A percentile compares a stretch with the other conserved stretches of the same genome.
Evolutionary conservation across 2,888 invertebrate genomes (phyloP).

Genomic region (Entomobrya multifasciata): DNA sequence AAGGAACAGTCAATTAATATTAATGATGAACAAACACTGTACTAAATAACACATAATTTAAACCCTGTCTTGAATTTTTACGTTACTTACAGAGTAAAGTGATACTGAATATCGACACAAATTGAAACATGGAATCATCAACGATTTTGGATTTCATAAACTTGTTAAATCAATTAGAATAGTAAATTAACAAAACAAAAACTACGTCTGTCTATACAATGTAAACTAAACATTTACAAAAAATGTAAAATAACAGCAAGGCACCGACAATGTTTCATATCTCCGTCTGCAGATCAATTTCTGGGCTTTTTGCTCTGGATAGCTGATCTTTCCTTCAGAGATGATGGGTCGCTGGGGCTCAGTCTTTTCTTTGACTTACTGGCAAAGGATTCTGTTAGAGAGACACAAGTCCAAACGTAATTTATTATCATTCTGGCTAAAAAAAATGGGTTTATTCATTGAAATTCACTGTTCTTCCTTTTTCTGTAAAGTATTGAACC

Average conservation of each 20-base stretch:
- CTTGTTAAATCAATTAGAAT: too few relatives aligned
- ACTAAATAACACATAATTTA: too few relatives aligned
- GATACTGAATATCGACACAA: too few relatives aligned
- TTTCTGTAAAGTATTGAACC: constrained; percentile 53
- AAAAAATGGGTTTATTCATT: not conserved
- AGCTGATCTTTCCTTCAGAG: not conserved
- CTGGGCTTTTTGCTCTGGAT: not conserved
- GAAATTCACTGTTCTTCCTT: not conserved
- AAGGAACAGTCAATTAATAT: too few relatives aligned
- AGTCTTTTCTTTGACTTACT: constrained; percentile 43
- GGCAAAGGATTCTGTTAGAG: too few relatives aligned
- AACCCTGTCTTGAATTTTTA: too few relatives aligned
- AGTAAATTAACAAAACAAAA: too few relatives aligned
- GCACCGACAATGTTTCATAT: constrained; percentile 29
- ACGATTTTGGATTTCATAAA: too few relatives aligned
- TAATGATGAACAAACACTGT: too few relatives aligned
- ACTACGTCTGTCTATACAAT: not conserved
- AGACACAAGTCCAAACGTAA: too few relatives aligned
- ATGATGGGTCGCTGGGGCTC: not conserved
- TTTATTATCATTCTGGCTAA: not conserved
- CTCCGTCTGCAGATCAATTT: not conserved
- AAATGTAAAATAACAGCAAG: not conserved
- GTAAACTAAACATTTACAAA: constrained; percentile 13
- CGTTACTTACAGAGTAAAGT: too few relatives aligned
- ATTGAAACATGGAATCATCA: too few relatives aligned